Percentiles rank a stretch among this genome's conserved stretches.
Evolutionary conservation across 2,797 vertebrate genomes (phyloP).

Genomic region (Coccyzus lansbergi): DNA sequence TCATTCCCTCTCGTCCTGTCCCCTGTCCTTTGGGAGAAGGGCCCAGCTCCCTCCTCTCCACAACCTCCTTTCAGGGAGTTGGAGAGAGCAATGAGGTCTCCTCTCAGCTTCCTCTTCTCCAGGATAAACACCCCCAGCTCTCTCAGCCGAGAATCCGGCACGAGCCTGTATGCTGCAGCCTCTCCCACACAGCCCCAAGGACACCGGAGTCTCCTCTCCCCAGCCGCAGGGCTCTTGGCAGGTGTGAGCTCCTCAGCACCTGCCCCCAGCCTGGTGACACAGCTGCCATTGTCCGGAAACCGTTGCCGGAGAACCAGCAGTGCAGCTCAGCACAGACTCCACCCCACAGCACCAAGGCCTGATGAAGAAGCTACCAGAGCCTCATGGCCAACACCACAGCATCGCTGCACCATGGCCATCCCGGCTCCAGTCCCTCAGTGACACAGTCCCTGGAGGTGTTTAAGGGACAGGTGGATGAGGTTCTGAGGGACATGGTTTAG

Average conservation of each 20-base stretch:
- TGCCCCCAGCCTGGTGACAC: not conserved
- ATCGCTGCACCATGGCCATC: not conserved
- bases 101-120: no score
- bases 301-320: not conserved
- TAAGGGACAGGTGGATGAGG: no score
- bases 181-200: not conserved
- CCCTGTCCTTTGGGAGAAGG: no score
- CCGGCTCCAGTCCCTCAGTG: rapidly evolving
- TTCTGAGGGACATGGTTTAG: no score
- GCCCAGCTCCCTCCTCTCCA: no score
- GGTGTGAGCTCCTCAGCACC: rapidly evolving
- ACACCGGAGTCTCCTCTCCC: not conserved
- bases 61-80: no score
- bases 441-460: rapidly evolving
- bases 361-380: not conserved
- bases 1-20: no score
- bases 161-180: not conserved
- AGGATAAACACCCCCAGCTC: no score
- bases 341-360: not conserved
- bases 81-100: no score
- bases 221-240: rapidly evolving
- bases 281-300: rapidly evolving
- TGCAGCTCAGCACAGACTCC: not conserved
- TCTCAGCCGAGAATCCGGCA: rapidly evolving
- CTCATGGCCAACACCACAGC: not conserved